Percentiles rank a stretch among this genome's conserved stretches.
phyloP scores from a whole-genome alignment of 2,113 vertebrate species.

The Axis porcinus region DNA sequence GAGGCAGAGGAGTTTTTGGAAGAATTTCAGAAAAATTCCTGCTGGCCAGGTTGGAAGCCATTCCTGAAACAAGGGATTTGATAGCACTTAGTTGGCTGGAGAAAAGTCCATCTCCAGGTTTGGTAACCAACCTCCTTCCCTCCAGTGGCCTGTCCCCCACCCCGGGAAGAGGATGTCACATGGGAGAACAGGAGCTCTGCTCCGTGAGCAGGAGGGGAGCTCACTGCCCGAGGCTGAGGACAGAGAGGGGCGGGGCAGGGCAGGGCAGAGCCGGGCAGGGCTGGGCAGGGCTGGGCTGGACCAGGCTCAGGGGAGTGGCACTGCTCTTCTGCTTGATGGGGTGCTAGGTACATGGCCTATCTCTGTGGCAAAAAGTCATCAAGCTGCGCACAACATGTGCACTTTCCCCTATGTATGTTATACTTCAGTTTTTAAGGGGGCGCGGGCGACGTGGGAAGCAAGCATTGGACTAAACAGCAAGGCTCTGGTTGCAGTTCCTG shows the following conservation, averaged over 20 bases:
- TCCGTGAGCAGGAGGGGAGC: background rate
- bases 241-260: background rate
- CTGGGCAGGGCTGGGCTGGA: background rate
- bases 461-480: background rate
- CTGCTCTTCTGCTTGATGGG: background rate
- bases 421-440: background rate
- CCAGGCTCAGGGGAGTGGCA: background rate
- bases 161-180: background rate
- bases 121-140: background rate
- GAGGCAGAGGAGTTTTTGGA: background rate
- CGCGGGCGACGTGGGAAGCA: background rate
- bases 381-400: no score
- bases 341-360: rapidly evolving
- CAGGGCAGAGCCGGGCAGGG: background rate
- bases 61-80: background rate
- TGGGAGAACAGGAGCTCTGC: background rate
- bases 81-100: background rate
- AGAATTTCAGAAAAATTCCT: background rate
- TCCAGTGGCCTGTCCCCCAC: background rate
- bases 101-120: background rate
- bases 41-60: background rate
- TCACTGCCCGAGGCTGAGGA: background rate
- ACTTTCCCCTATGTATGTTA: background rate
- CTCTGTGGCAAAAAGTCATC: background rate
- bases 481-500: background rate